Evolutionary conservation across 2,113 vertebrate species (phyloP).

Genomic region (Melospiza georgiana): DNA sequence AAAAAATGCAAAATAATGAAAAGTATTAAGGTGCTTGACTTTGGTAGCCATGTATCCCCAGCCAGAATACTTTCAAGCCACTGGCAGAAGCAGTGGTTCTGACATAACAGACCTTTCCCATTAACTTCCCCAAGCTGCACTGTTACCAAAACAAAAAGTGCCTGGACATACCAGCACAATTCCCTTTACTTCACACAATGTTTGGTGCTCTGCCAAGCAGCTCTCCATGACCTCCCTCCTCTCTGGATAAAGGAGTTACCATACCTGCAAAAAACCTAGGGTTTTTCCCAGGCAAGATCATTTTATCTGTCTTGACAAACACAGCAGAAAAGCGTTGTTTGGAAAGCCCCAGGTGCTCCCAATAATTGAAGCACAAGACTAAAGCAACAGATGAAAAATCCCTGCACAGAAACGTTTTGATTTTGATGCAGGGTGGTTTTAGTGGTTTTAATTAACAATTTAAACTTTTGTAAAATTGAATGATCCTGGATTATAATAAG

Average conservation of each 20-base stretch:
- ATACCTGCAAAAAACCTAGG: not conserved
- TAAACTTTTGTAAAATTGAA: not conserved
- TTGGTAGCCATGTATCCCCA: not conserved
- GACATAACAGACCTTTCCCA: slow-evolving; percentile 6
- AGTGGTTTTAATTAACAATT: not conserved
- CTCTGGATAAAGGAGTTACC: not conserved
- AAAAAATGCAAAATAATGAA: slow-evolving; percentile 21
- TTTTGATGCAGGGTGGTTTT: not conserved
- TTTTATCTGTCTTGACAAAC: not conserved
- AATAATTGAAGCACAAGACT: not conserved
- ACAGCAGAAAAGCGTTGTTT: not conserved
- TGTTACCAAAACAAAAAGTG: not conserved
- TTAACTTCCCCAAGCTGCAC: not conserved
- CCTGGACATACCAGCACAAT: not conserved
- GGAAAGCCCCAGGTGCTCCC: not conserved
- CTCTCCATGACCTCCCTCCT: not conserved
- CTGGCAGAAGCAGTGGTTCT: not conserved
- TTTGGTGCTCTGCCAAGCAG: not conserved
- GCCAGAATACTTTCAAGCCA: not conserved
- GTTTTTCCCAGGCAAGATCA: not conserved
- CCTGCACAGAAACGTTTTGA: not conserved
- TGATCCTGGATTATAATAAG: not conserved
- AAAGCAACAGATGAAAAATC: not conserved
- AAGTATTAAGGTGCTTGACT: not conserved
- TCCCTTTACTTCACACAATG: not conserved